Evolutionary conservation across 2,888 invertebrate genomes (phyloP).

Genomic region (Ormyrus rosae): DNA sequence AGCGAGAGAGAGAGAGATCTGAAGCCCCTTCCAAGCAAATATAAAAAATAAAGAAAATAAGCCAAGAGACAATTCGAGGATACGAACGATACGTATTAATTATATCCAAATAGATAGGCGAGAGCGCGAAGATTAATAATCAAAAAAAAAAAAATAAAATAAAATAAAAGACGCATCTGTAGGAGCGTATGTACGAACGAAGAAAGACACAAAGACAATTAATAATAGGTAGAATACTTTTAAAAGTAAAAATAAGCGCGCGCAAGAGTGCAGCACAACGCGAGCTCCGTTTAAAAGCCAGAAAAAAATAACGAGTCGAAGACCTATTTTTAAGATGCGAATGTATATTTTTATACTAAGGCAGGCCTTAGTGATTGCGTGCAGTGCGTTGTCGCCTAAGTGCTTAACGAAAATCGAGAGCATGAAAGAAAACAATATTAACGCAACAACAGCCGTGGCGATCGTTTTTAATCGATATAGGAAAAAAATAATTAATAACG

Average conservation of each 20-base stretch:
- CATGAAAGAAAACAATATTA: too few species aligned
- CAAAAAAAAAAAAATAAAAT: neutral
- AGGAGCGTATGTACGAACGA: neutral
- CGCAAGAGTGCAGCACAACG: slow-evolving; percentile 56
- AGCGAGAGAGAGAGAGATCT: slow-evolving; percentile 6
- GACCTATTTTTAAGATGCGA: slow-evolving; percentile 76
- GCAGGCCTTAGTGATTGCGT: slow-evolving; percentile 72
- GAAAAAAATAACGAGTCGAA: slow-evolving; percentile 67
- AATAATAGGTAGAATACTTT: slow-evolving; percentile 22
- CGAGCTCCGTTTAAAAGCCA: slow-evolving; percentile 63
- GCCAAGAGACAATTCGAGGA: neutral
- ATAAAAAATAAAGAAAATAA: neutral
- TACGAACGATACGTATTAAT: slow-evolving; percentile 25
- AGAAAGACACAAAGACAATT: slow-evolving; percentile 19
- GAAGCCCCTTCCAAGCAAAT: slow-evolving; percentile 46
- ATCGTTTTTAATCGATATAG: slow-evolving; percentile 1
- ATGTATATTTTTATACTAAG: slow-evolving; percentile 76
- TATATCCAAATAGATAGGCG: slow-evolving; percentile 32
- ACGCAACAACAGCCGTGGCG: neutral
- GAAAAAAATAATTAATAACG: neutral
- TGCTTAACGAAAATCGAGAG: slow-evolving; percentile 33
- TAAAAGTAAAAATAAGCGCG: slow-evolving; percentile 49
- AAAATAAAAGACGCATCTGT: neutral
- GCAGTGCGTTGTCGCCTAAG: slow-evolving; percentile 32
- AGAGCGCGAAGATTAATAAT: neutral